A percentile compares a stretch with the other conserved stretches of the same genome.
Evolutionary conservation across 2,113 vertebrate species (phyloP).

Genomic region (Larimichthys polyactis): DNA sequence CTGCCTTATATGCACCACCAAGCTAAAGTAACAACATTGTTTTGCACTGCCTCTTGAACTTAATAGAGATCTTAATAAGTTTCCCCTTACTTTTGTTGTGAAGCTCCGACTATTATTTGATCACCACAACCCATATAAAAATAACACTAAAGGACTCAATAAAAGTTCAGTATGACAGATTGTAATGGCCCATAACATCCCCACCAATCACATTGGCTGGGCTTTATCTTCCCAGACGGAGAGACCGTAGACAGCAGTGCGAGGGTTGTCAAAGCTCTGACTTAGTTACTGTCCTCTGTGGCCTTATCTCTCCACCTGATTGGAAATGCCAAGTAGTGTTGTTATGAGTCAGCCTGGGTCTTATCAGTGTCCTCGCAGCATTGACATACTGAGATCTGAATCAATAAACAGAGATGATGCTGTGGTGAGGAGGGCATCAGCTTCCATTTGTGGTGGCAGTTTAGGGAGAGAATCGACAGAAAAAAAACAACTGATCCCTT

Average conservation of each 20-base stretch:
- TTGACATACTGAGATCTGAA: conserved; percentile 28
- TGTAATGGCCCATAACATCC: neutral
- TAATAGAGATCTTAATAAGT: neutral
- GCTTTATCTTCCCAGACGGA: conserved; percentile 8
- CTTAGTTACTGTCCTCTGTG: conserved; percentile 2
- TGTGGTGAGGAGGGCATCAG: neutral
- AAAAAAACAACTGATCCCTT: conserved; percentile 24
- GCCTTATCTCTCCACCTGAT: conserved; percentile 18
- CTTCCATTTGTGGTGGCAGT: neutral
- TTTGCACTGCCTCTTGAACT: too few relatives aligned
- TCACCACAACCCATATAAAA: neutral
- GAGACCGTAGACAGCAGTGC: neutral
- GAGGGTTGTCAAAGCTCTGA: neutral
- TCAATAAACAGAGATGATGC: conserved; percentile 23
- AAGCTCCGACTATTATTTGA: neutral
- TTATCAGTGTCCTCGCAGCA: conserved; percentile 5
- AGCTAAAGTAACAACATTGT: too few relatives aligned
- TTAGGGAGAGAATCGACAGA: conserved; percentile 12
- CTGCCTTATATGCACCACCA: too few relatives aligned
- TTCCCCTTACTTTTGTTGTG: neutral
- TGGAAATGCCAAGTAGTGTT: conserved; percentile 14
- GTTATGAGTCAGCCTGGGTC: conserved; percentile 12
- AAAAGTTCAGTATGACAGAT: neutral
- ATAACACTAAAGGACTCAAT: neutral
- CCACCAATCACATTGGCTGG: neutral